Percentiles rank a stretch among this genome's conserved stretches.
These are phyloP conservation scores for Campoplex capitator DNA, from an alignment of 2,888 invertebrate genomes.

Conservation along the genomic window DNA sequence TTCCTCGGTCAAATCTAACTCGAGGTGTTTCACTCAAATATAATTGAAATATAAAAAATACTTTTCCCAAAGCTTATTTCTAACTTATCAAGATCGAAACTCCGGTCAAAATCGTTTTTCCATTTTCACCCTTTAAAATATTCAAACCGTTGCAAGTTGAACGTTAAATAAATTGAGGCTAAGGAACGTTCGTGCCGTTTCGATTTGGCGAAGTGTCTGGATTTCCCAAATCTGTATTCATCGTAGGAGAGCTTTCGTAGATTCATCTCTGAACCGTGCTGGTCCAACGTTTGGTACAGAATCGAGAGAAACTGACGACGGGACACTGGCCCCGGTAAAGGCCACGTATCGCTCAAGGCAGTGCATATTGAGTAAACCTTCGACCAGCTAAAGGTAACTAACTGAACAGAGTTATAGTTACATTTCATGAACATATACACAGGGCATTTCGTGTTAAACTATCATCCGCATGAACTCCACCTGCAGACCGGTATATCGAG, in stretches of 20 bases:
- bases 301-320: constrained; percentile 33
- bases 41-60: neutral
- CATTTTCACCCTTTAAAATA: neutral
- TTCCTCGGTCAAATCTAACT: neutral
- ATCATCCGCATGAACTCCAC: neutral
- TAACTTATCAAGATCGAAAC: neutral
- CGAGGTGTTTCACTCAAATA: neutral
- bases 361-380: constrained; percentile 60
- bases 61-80: neutral
- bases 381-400: constrained; percentile 28
- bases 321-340: constrained; percentile 20
- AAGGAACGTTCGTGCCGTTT: constrained; percentile 19
- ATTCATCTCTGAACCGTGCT: constrained; percentile 18
- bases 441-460: neutral
- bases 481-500: neutral
- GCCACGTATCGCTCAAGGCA: constrained; percentile 55
- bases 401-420: neutral
- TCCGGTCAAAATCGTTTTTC: neutral
- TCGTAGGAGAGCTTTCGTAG: neutral
- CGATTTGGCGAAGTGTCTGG: constrained; percentile 26
- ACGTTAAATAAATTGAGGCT: constrained; percentile 24
- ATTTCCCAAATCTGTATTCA: constrained; percentile 16
- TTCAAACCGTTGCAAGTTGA: neutral
- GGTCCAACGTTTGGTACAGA: constrained; percentile 24
- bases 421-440: neutral